Base-by-base conservation (phyloP, 1,140 invertebrate genomes). In the Pseudomyrmex pallidus region DNA sequence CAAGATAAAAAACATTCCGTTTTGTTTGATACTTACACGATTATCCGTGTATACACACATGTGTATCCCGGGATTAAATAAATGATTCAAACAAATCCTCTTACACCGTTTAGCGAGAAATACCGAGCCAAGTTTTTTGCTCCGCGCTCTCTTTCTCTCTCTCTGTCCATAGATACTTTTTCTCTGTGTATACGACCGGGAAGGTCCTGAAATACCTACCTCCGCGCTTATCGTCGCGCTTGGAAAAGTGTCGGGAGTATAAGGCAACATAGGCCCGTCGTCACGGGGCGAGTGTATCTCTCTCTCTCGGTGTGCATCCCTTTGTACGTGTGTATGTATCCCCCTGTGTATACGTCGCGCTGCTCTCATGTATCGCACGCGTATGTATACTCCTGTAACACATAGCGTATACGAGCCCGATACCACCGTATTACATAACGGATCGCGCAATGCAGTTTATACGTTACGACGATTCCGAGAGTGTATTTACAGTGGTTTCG, bases 401-500 rank as follows among this genome's bases (percentile, higher is more conserved):
- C 25, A 22, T 63, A 54, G 13, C 12, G 17, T 76, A 50, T 9
- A 35, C 4, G n/a, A 50, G n/a, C 61, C 35, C 64, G 74, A 76
- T 64, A 20, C 20, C 20, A 66, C 35, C 35, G 35, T 61, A 17
- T 52, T 50, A 5, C 44, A 74, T 35, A 17, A 25, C 20, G 22
- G 57, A 62, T 74, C 46, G 15, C 15, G 20, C 57, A 62, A 74
- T 63, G 50, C 46, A 74, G 73, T 62, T 74, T 74, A 35, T 35
- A 22, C 15, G 20, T 50, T 74, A 62, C 25, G 13, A 15, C 50
- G 44, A 35, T 12, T 59, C 62, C 0, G 12, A 13, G 12, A 77
- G n/a, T 44, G 25, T 67, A 56, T 77, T 56, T 77, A n/a, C 50
- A 77, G 61, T 77, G 62, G 50, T 70, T 70, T 70, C 50, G 20